Percentiles rank a stretch among this genome's conserved stretches.
Conservation (phyloP, 2,797 vertebrate genomes). For the Gobio occitaniae region DNA sequence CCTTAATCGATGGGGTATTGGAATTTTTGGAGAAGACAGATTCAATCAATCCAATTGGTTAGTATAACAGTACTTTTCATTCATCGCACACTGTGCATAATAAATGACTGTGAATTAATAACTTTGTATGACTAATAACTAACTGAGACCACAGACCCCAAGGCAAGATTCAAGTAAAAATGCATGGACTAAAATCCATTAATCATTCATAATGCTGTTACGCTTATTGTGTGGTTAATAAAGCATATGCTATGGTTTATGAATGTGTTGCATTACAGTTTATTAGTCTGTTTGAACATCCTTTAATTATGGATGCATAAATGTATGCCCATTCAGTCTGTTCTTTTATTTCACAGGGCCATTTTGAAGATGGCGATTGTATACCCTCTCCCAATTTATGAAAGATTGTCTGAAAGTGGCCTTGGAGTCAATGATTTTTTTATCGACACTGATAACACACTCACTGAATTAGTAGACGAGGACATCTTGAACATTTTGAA, state of each 20-base stretch:
- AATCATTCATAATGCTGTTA: not conserved
- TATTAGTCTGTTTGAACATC: not conserved
- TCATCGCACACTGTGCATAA: not conserved
- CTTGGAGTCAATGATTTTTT: constrained; percentile 15
- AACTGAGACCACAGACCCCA: not conserved
- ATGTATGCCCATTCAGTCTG: not conserved
- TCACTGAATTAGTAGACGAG: constrained; percentile 5
- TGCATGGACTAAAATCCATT: not conserved
- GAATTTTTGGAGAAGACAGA: constrained; percentile 27
- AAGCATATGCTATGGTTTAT: not conserved
- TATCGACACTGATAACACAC: not conserved
- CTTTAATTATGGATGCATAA: not conserved
- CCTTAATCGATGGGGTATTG: constrained; percentile 16
- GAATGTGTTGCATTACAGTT: not conserved
- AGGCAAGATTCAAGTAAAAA: not conserved
- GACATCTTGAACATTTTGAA: constrained; percentile 8
- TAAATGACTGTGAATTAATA: not conserved
- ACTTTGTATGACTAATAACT: constrained; percentile 5
- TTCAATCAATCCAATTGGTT: constrained; percentile 35
- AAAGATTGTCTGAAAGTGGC: constrained; percentile 30
- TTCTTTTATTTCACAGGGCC: constrained; percentile 14
- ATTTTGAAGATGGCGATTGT: not conserved
- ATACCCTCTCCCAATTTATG: constrained; percentile 8
- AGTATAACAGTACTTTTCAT: not conserved
- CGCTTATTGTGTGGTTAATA: not conserved